Evolutionary conservation across 1,140 invertebrate species (phyloP).

Genomic region (Melipona quadrifasciata): DNA sequence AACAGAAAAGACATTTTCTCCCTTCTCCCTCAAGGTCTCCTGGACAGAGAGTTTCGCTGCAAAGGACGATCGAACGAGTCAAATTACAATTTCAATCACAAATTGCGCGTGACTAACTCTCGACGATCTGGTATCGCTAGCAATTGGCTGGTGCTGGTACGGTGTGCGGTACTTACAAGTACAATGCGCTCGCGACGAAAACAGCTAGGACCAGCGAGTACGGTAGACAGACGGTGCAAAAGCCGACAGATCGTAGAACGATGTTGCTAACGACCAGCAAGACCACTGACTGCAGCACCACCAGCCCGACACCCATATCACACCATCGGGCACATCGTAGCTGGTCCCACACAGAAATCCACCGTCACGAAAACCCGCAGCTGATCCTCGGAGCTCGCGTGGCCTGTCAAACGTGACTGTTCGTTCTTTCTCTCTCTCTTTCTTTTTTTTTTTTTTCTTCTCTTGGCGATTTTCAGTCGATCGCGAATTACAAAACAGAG

Average conservation of each 20-base stretch:
- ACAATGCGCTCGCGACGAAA: constrained; percentile 65
- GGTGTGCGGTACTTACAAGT: constrained; percentile 68
- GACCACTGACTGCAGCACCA: constrained; percentile 58
- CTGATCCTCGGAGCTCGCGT: not conserved
- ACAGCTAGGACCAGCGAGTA: constrained; percentile 73
- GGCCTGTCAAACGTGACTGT: too few relatives aligned
- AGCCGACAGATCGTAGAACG: constrained; percentile 63
- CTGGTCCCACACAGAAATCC: not conserved
- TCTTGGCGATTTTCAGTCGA: rapidly evolving
- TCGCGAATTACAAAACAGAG: not conserved
- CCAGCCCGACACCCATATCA: constrained; percentile 48
- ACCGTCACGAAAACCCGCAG: not conserved
- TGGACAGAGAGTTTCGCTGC: too few relatives aligned
- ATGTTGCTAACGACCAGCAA: constrained; percentile 66
- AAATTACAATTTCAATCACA: too few relatives aligned
- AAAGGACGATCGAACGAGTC: too few relatives aligned
- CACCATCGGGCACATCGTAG: constrained; percentile 12
- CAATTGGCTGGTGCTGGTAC: not conserved
- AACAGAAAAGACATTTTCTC: too few relatives aligned
- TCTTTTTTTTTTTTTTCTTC: not conserved
- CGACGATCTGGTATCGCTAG: not conserved
- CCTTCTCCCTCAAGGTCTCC: too few relatives aligned
- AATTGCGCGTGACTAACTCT: too few relatives aligned
- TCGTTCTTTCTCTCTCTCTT: not conserved
- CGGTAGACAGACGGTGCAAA: constrained; percentile 73